A percentile compares a stretch with the other conserved stretches of the same genome.
Evolutionary conservation across 2,113 vertebrate genomes (phyloP).

Genomic region (Ictalurus furcatus): DNA sequence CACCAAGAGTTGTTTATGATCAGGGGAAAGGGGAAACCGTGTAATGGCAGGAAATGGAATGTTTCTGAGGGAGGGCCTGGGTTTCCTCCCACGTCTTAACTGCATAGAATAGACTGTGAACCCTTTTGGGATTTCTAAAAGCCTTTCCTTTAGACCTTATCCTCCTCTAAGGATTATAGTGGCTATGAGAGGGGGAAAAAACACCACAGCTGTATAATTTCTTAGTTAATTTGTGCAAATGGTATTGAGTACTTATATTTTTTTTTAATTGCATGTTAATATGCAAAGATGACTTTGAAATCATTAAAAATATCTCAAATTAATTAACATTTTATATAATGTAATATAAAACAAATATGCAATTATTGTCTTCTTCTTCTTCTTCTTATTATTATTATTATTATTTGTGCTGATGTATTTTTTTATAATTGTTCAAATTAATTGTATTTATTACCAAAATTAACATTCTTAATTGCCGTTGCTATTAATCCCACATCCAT

Average conservation of each 20-base stretch:
- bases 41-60: slow-evolving; percentile 47
- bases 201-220: not conserved
- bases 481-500: not conserved
- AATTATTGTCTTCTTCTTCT: not conserved
- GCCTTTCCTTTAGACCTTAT: slow-evolving; percentile 28
- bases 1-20: slow-evolving; percentile 38
- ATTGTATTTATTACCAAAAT: not conserved
- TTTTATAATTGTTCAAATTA: not conserved
- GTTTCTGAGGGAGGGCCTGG: slow-evolving; percentile 40
- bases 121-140: slow-evolving; percentile 28
- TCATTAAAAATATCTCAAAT: not conserved
- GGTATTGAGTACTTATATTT: not conserved
- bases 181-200: not conserved
- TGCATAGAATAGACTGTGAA: not conserved
- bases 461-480: not conserved
- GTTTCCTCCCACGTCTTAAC: slow-evolving; percentile 36
- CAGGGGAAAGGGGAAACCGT: slow-evolving; percentile 29
- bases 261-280: not conserved
- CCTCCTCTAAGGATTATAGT: not conserved
- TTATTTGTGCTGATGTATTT: not conserved
- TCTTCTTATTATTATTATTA: not conserved
- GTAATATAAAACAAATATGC: not conserved
- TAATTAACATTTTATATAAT: not conserved
- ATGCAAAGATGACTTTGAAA: not conserved
- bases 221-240: not conserved